Evolutionary conservation across 2,113 vertebrate species (phyloP).

Genomic region (Mustela nigripes): DNA sequence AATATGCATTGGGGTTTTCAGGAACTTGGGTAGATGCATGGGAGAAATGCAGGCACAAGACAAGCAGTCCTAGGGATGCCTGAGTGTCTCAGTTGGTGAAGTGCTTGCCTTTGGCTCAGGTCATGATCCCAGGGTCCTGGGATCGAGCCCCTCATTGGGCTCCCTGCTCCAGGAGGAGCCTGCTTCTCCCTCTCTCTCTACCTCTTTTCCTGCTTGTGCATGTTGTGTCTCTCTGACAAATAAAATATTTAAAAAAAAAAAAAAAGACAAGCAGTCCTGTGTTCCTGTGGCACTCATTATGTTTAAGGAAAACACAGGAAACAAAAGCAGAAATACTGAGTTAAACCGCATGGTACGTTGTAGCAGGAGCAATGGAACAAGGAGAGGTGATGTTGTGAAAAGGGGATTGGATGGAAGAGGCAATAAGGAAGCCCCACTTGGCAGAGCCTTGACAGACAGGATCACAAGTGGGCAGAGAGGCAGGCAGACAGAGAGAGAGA

Average conservation of each 20-base stretch:
- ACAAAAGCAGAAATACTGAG: neutral
- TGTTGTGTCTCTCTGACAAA: too few relatives aligned
- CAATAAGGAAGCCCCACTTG: neutral
- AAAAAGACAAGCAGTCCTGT: neutral
- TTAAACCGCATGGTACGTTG: neutral
- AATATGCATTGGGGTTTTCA: neutral
- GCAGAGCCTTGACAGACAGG: too few relatives aligned
- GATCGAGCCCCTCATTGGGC: too few relatives aligned
- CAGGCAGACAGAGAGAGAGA: too few relatives aligned
- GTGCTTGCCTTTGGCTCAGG: too few relatives aligned
- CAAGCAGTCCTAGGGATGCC: neutral
- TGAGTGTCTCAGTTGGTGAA: too few relatives aligned
- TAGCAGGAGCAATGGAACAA: neutral
- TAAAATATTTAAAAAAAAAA: too few relatives aligned
- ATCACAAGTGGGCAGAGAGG: too few relatives aligned
- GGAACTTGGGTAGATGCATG: neutral
- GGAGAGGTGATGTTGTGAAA: neutral
- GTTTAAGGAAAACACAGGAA: neutral
- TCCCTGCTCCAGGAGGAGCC: too few relatives aligned
- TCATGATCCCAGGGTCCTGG: too few relatives aligned
- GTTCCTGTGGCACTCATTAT: neutral
- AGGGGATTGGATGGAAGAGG: neutral
- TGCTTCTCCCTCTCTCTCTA: too few relatives aligned
- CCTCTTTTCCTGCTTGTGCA: too few relatives aligned
- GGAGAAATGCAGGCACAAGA: neutral